These are phyloP conservation scores for Meteorus colon DNA, from an alignment of 2,888 invertebrate genomes.

Conservation along the genomic window DNA sequence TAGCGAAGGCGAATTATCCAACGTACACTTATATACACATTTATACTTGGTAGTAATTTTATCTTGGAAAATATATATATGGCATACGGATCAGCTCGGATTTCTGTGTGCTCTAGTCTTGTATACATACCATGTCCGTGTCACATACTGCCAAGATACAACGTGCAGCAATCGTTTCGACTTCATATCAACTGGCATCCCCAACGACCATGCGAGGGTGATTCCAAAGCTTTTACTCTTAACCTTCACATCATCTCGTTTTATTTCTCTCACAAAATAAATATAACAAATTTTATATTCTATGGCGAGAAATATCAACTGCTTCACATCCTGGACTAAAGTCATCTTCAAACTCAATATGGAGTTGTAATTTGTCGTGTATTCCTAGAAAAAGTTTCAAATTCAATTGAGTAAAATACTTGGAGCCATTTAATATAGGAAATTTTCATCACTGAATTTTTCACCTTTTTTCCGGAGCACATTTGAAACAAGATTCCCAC, in stretches of 20 bases:
- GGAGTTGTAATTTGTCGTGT: too few species aligned
- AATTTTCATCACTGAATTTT: background rate
- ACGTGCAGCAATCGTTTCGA: background rate
- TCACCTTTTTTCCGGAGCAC: background rate
- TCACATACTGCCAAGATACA: background rate
- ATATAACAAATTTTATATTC: background rate
- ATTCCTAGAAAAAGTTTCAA: too few species aligned
- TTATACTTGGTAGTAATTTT: conserved; percentile 6
- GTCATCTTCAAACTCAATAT: too few species aligned
- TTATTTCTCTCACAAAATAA: background rate
- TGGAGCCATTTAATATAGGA: background rate
- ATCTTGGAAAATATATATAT: conserved; percentile 6
- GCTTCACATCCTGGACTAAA: too few species aligned
- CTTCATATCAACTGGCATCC: conserved; percentile 9
- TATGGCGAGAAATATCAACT: too few species aligned
- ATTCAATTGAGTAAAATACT: too few species aligned
- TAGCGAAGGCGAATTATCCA: background rate
- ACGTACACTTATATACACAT: background rate
- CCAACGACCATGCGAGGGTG: background rate
- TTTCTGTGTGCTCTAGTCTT: background rate
- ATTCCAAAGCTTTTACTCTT: background rate
- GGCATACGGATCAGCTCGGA: background rate
- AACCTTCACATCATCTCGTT: background rate
- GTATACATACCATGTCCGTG: background rate
- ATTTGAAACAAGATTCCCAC: background rate